Evolutionary conservation across 2,888 invertebrate genomes (phyloP), one percentile per base, ranked within the genome.

Genomic region (Dermolepida albohirtum): DNA sequence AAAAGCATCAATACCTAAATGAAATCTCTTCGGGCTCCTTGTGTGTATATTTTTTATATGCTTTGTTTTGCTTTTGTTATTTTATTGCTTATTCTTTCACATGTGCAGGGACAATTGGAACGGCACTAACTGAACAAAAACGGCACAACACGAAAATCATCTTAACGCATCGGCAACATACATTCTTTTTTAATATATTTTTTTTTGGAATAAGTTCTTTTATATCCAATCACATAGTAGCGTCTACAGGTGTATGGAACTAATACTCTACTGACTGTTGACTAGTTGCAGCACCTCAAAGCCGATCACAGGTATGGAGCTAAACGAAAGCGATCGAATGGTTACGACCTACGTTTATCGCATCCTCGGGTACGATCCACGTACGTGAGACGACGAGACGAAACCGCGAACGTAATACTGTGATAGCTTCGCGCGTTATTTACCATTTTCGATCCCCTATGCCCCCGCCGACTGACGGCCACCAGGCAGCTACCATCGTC

Each of bases 401-500:
- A 67, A 62, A 64, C 57, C 70, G 59, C 50, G 41, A 57, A 68
- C 66, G 71, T 67, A 66, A 57, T 71, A 71, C 73, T 57, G 55
- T 67, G 69, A 71, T 73, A 66, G 71, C 64, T 73, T 71, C 69
- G 68, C 66, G 66, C 70, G 67, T 71, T 70, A 82, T 83, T 85
- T 84, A 85, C 84, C 79, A 88, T 87, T 88, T 88, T 88, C 88
- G 88, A 88, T 68, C 89, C 89, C 89, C 89, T 88, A 88, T 89
- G 87, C 88, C 87, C 87, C 88, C 85, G 79, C 78, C 74, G 43
- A 50, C 64, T 52, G 39, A 41, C 85, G 85, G 85, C 84, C 85
- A 85, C 85, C 85, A 85, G 86, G 16, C 87, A 85, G 86, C 86
- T 85, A 86, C 83, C 80, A 79, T 85, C 86, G 82, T 86, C 86